Percentiles rank a stretch among this genome's conserved stretches.
These are phyloP conservation scores for Cordilura impudica DNA, from an alignment of 2,888 invertebrate genomes.

Conservation along the genomic window DNA sequence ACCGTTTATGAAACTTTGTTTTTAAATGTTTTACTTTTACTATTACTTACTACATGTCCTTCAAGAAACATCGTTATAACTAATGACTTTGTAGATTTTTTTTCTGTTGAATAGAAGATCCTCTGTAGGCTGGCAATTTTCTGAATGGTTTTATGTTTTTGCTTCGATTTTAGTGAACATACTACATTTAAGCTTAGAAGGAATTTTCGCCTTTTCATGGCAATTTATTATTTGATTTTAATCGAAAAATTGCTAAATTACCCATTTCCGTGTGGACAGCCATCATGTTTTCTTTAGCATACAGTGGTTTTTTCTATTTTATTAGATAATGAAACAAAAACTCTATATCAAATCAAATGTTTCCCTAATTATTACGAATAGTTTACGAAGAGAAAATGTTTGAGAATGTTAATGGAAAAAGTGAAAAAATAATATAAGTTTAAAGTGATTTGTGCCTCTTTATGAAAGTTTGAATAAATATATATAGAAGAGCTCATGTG, in stretches of 20 bases:
- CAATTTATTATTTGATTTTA: constrained; percentile 58
- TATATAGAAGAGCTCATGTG: too few species aligned
- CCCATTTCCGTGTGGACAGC: constrained; percentile 35
- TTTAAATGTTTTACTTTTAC: constrained; percentile 13
- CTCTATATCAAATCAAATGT: neutral
- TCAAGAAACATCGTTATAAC: neutral
- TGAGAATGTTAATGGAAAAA: too few species aligned
- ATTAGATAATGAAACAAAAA: neutral
- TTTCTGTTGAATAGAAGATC: neutral
- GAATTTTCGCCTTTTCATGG: constrained; percentile 52
- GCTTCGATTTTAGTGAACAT: constrained; percentile 1
- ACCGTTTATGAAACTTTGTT: constrained; percentile 28
- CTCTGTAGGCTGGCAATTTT: neutral
- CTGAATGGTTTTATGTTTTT: neutral
- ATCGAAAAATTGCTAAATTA: constrained; percentile 57
- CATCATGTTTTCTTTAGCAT: neutral
- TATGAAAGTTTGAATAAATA: too few species aligned
- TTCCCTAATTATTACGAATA: too few species aligned
- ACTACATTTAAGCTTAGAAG: too few species aligned
- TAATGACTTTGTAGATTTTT: constrained; percentile 21
- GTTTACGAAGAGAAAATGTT: too few species aligned
- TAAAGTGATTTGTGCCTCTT: too few species aligned
- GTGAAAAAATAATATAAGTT: too few species aligned
- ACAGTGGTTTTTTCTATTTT: constrained; percentile 23
- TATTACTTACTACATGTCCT: neutral